Evolutionary conservation across 1,140 invertebrate species (phyloP).

Genomic region (Drosophila nikananu): DNA sequence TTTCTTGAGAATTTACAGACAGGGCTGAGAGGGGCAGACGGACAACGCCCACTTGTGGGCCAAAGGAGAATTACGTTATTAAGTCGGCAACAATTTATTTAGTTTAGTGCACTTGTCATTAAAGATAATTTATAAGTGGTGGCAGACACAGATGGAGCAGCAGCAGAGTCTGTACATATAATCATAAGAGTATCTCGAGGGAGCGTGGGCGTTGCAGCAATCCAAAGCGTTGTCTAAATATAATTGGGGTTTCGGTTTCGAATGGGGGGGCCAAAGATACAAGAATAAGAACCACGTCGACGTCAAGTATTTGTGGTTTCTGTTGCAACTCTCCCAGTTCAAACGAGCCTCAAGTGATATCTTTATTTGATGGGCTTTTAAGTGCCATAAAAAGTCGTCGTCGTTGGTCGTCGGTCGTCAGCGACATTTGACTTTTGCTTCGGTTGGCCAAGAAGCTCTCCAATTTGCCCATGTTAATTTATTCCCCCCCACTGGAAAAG

Average conservation of each 20-base stretch:
- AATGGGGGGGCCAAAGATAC: constrained; percentile 10
- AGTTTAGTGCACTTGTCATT: constrained; percentile 81
- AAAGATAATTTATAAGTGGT: constrained; percentile 77
- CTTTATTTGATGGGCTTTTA: constrained; percentile 66
- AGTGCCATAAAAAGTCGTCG: constrained; percentile 53
- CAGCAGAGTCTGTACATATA: constrained; percentile 33
- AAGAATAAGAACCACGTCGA: constrained; percentile 1
- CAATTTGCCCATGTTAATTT: constrained; percentile 34
- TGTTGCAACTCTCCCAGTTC: constrained; percentile 56
- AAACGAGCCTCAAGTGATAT: constrained; percentile 33
- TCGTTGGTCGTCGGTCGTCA: neutral
- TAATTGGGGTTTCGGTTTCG: constrained; percentile 44
- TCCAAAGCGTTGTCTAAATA: constrained; percentile 50
- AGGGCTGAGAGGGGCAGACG: neutral
- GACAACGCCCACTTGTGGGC: constrained; percentile 64
- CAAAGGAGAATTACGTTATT: constrained; percentile 66
- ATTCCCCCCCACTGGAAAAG: constrained; percentile 18
- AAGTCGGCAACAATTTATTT: constrained; percentile 77
- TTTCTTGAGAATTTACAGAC: constrained; percentile 12
- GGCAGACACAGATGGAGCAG: constrained; percentile 1
- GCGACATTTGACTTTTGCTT: constrained; percentile 61
- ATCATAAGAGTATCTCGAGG: constrained; percentile 51
- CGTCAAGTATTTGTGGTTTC: constrained; percentile 21
- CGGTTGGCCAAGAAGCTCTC: constrained; percentile 25
- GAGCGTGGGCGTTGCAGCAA: constrained; percentile 60